Conservation (phyloP, 2,888 invertebrate species). For the Cephalotes varians region DNA sequence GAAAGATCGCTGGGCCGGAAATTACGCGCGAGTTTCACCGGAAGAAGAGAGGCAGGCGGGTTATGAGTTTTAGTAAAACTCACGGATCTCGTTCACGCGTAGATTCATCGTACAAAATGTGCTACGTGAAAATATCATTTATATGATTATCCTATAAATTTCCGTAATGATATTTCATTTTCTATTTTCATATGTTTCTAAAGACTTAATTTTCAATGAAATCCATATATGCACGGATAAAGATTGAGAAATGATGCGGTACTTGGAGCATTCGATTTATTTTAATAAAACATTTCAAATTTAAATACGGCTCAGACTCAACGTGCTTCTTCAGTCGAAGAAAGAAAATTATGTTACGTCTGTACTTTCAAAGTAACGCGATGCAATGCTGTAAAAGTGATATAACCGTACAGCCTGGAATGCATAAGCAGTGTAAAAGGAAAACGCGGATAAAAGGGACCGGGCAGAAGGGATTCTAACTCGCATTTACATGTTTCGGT, state of each 20-base stretch:
- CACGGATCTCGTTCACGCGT: neutral
- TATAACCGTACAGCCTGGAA: neutral
- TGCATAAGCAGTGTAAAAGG: conserved; percentile 25
- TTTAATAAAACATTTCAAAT: conserved; percentile 15
- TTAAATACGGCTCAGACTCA: neutral
- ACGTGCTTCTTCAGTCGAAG: too few species aligned
- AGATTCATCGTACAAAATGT: neutral
- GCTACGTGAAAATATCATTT: neutral
- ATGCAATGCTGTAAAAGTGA: conserved; percentile 21
- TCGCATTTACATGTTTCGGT: conserved; percentile 79
- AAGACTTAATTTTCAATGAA: neutral
- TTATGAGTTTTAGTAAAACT: neutral
- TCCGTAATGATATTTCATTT: neutral
- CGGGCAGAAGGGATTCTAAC: conserved; percentile 66
- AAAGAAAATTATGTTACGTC: conserved; percentile 26
- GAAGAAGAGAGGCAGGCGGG: conserved; percentile 2
- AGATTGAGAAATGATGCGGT: neutral
- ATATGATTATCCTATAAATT: neutral
- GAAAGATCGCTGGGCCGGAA: conserved; percentile 39
- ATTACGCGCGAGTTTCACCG: conserved; percentile 30
- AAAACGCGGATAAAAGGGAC: conserved; percentile 32
- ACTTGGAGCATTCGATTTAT: neutral
- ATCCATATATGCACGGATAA: neutral
- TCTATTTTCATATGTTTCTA: neutral
- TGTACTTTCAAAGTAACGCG: neutral